Percentiles rank a stretch among this genome's conserved stretches.
Conservation (phyloP, 2,888 invertebrate genomes). For the Xestobium rufovillosum region DNA sequence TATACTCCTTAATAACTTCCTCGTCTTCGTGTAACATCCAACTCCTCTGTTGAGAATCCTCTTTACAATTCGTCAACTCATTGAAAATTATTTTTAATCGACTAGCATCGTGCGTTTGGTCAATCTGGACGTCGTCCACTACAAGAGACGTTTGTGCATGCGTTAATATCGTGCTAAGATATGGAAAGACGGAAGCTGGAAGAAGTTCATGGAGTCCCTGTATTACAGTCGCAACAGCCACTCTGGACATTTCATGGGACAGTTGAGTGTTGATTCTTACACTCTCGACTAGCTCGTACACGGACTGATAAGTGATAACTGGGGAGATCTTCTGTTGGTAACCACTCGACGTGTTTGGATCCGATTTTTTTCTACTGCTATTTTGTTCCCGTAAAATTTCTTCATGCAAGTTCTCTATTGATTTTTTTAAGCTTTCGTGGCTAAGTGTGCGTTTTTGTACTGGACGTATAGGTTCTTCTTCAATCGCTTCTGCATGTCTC, state of each 20-base stretch:
- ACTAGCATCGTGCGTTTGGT: constrained; percentile 78
- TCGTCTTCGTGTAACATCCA: constrained; percentile 96
- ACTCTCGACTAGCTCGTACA: constrained; percentile 72
- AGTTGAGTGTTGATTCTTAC: constrained; percentile 77
- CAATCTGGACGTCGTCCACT: constrained; percentile 57
- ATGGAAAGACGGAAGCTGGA: constrained; percentile 52
- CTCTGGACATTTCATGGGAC: constrained; percentile 78
- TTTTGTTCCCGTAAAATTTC: constrained; percentile 32
- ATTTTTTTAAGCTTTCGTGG: constrained; percentile 31
- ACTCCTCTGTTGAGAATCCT: constrained; percentile 90
- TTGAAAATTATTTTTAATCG: constrained; percentile 75
- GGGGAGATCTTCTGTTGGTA: constrained; percentile 35
- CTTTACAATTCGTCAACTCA: constrained; percentile 80
- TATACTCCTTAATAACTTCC: constrained; percentile 75
- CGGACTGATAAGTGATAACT: constrained; percentile 48
- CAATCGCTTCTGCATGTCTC: constrained; percentile 9
- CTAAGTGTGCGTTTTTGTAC: constrained; percentile 27
- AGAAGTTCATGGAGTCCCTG: constrained; percentile 50
- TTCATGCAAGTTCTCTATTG: constrained; percentile 35
- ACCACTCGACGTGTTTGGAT: constrained; percentile 22
- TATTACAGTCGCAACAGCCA: constrained; percentile 72
- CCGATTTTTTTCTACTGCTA: constrained; percentile 30
- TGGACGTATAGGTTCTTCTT: constrained; percentile 34
- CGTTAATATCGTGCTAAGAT: constrained; percentile 49
- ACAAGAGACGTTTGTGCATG: constrained; percentile 54